Base-by-base conservation (phyloP, 2,888 invertebrate species). In the Eupithecia abbreviata region DNA sequence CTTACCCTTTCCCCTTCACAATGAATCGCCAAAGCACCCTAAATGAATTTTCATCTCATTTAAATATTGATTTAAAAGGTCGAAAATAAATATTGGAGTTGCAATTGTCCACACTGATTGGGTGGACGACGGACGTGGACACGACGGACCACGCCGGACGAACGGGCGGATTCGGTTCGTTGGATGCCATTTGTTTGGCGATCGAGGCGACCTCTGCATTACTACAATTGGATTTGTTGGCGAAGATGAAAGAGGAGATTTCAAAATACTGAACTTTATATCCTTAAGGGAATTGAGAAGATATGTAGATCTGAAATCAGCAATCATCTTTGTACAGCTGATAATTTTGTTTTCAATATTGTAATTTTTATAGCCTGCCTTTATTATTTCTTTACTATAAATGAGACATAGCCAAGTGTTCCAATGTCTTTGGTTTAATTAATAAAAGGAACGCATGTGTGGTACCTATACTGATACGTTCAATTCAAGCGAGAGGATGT, bases 141-240 rank as follows among this genome's bases (percentile, higher is more conserved):
- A 65, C 72, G 76, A 69, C 74, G 77, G 69, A 12, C 62, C 30
- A 62, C 62, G 30, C 62, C 62, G 62, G 62, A 30, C 12, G 62
- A 30, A 73, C 74, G 74, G 79, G 71, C 72, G 74, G 79, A 72
- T 67, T 68, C 85, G 90, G 90, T 89, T 90, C 90, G 89, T 90
- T 91, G 87, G 73, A 80, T 83, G 78, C 82, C 87, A 85, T 88
- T 89, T 90, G 89, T 90, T 90, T 90, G 90, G 81, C 84, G 85
- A 87, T 85, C 86, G 83, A 84, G 84, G 82, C 83, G 82, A 83
- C 84, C 84, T 87, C 81, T 81, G 83, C 82, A 79, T 82, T 82
- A 81, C 82, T 80, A 82, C 84, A 84, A 87, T 87, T 85, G 81
- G 82, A 88, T 89, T 88, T 89, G 83, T 80, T 62, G 30, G 62